Percentiles rank a stretch among this genome's conserved stretches.
phyloP scores from a whole-genome alignment of 2,113 vertebrate genomes.

The Notothenia rossii region DNA sequence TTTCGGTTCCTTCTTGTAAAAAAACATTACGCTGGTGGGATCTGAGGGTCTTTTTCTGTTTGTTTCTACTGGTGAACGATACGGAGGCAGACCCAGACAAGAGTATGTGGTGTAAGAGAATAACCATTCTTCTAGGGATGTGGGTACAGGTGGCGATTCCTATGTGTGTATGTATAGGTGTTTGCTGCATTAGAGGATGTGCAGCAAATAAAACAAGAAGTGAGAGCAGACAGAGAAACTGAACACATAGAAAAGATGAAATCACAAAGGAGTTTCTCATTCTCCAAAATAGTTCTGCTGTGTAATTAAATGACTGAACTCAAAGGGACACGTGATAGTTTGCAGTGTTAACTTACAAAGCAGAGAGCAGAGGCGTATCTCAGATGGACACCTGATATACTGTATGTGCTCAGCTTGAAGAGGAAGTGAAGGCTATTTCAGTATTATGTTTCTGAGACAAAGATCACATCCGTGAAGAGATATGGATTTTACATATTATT shows the following conservation, averaged over 20 bases:
- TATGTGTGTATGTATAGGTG: background rate
- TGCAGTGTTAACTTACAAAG: background rate
- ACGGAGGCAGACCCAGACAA: background rate
- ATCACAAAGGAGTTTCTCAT: too few relatives aligned
- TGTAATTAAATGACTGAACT: background rate
- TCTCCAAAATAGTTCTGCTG: background rate
- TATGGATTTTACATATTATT: slow-evolving; percentile 54
- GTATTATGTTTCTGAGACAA: slow-evolving; percentile 32
- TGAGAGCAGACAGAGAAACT: background rate
- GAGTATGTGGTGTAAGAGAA: slow-evolving; percentile 1
- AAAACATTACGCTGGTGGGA: slow-evolving; percentile 17
- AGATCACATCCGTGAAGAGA: background rate
- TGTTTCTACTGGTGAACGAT: slow-evolving; percentile 1
- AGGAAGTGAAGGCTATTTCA: slow-evolving; percentile 37
- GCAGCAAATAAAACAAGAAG: background rate
- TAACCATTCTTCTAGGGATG: background rate
- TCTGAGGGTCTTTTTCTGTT: slow-evolving; percentile 7
- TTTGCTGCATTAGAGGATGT: background rate
- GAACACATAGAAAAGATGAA: too few relatives aligned
- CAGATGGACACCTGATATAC: slow-evolving; percentile 30
- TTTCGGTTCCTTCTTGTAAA: slow-evolving; percentile 8
- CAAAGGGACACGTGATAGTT: background rate
- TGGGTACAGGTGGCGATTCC: slow-evolving; percentile 18
- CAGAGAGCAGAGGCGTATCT: slow-evolving; percentile 9
- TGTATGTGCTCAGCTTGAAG: background rate